Evolutionary conservation across 2,888 invertebrate genomes (phyloP).

Genomic region (Amblyjoppa proteus): DNA sequence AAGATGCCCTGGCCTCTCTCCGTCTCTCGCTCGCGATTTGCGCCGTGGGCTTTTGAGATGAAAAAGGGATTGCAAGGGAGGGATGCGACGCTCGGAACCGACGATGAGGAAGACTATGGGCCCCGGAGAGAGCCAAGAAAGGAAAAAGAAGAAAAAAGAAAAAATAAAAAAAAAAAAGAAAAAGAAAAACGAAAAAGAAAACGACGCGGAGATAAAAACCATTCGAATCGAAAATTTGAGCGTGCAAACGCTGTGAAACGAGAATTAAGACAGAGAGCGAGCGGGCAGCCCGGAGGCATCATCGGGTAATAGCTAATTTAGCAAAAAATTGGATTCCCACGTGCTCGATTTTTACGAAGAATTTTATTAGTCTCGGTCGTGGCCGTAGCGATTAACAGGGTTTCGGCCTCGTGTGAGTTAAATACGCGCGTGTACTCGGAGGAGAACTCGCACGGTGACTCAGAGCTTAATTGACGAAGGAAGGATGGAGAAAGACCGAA

Average conservation of each 20-base stretch:
- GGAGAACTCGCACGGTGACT: slow-evolving; percentile 69
- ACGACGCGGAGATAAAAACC: not conserved
- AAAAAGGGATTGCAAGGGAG: slow-evolving; percentile 56
- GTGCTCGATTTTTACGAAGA: slow-evolving; percentile 50
- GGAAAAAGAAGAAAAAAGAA: not conserved
- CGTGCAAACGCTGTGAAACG: slow-evolving; percentile 49
- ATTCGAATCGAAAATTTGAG: slow-evolving; percentile 8
- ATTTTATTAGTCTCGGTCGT: slow-evolving; percentile 17
- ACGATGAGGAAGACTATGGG: slow-evolving; percentile 50
- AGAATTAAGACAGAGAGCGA: slow-evolving; percentile 24
- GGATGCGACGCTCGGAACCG: slow-evolving; percentile 44
- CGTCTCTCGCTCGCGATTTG: slow-evolving; percentile 18
- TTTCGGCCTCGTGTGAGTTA: not conserved
- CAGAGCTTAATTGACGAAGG: slow-evolving; percentile 78
- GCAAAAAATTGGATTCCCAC: slow-evolving; percentile 76
- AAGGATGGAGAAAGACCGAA: slow-evolving; percentile 42
- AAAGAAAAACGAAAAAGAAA: not conserved
- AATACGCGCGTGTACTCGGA: not conserved
- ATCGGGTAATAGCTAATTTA: slow-evolving; percentile 67
- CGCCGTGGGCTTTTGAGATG: slow-evolving; percentile 65
- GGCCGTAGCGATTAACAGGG: slow-evolving; percentile 2
- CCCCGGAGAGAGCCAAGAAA: not conserved
- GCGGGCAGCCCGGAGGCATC: slow-evolving; percentile 7
- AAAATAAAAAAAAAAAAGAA: not conserved
- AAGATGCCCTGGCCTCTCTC: slow-evolving; percentile 77